A percentile compares a stretch with the other conserved stretches of the same genome.
Evolutionary conservation across 2,113 vertebrate species (phyloP).

Genomic region (Lasiurus cinereus): DNA sequence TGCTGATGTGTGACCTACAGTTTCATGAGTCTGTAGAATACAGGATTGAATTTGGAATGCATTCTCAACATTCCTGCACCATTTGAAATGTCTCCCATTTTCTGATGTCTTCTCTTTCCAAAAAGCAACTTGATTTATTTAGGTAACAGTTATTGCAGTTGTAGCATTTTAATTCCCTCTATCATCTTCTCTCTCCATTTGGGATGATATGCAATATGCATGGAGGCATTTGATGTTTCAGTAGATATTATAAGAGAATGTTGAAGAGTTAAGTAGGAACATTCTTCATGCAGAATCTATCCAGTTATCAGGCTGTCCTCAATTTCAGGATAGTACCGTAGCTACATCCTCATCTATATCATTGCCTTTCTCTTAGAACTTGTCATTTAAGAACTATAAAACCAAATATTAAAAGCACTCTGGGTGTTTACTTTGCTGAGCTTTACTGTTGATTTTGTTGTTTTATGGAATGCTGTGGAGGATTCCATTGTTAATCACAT

Average conservation of each 20-base stretch:
- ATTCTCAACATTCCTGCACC: not conserved
- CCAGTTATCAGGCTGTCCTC: slow-evolving; percentile 29
- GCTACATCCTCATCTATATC: not conserved
- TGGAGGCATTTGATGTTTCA: slow-evolving; percentile 25
- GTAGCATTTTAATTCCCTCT: slow-evolving; percentile 59
- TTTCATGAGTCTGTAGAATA: not conserved
- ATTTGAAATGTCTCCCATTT: slow-evolving; percentile 33
- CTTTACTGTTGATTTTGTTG: slow-evolving; percentile 57
- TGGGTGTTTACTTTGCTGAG: slow-evolving; percentile 66
- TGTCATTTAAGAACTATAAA: slow-evolving; percentile 70
- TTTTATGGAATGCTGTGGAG: slow-evolving; percentile 53
- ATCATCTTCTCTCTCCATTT: slow-evolving; percentile 38
- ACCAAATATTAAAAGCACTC: slow-evolving; percentile 69
- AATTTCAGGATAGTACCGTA: not conserved
- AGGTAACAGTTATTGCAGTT: slow-evolving; percentile 41
- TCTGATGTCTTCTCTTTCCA: slow-evolving; percentile 7
- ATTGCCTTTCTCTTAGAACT: slow-evolving; percentile 58
- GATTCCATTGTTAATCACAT: slow-evolving; percentile 70
- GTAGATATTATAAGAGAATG: slow-evolving; percentile 13
- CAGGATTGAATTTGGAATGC: not conserved
- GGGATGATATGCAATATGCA: slow-evolving; percentile 42
- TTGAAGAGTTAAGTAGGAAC: slow-evolving; percentile 37
- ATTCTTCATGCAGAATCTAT: not conserved
- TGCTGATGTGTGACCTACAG: not conserved
- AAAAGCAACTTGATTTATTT: slow-evolving; percentile 59